phyloP scores from a whole-genome alignment of 2,113 vertebrate species.

The Macaca nemestrina region DNA sequence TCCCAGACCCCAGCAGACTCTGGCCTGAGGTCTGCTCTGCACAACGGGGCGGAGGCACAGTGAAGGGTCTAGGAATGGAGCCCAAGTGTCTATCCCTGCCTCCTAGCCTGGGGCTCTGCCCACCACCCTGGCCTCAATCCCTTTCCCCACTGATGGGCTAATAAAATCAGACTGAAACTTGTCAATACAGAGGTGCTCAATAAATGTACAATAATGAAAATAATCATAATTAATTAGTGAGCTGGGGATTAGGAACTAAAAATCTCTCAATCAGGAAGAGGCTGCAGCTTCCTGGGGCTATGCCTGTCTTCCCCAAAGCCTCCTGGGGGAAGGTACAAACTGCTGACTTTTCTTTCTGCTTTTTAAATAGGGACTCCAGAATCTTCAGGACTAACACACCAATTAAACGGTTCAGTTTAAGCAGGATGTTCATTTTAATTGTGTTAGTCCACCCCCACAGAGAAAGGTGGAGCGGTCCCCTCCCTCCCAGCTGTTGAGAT shows the following conservation, averaged over 20 bases:
- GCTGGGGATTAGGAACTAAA: slow-evolving; percentile 1
- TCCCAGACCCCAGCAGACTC: not conserved
- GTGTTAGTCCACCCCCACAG: slow-evolving; percentile 78
- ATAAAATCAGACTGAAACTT: not conserved
- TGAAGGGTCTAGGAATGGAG: not conserved
- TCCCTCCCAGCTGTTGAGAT: slow-evolving; percentile 27
- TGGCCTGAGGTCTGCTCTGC: not conserved
- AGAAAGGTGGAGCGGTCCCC: slow-evolving; percentile 49
- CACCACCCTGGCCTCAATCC: not conserved
- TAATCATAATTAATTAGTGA: not conserved
- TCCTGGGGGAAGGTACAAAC: not conserved
- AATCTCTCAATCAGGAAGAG: not conserved
- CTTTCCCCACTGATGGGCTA: not conserved
- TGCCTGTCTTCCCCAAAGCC: not conserved
- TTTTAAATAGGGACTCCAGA: slow-evolving; percentile 51
- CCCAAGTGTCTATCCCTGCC: not conserved
- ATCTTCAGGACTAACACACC: slow-evolving; percentile 71
- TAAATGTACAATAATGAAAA: not conserved
- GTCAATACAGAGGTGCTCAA: not conserved
- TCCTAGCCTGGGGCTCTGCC: not conserved
- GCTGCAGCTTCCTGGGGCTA: not conserved
- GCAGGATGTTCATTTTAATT: slow-evolving; percentile 83
- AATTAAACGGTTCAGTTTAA: slow-evolving; percentile 82
- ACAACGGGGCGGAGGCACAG: not conserved
- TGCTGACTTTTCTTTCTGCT: not conserved